Conservation (phyloP, 2,797 vertebrate species). For the Chloroceryle inda region DNA sequence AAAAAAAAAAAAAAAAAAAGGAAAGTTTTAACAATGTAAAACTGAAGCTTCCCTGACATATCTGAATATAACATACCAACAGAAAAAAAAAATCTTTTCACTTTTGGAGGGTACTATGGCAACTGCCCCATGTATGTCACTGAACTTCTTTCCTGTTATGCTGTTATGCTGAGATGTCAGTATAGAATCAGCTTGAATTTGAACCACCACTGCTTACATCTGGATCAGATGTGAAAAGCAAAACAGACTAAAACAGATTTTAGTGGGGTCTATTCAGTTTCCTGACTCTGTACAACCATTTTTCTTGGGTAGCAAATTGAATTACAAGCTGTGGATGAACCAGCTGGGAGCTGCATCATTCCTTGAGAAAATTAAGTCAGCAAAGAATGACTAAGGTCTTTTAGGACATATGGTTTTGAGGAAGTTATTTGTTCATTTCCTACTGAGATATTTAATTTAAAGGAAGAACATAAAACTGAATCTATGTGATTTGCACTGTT, state of each 20-base stretch:
- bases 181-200: not conserved
- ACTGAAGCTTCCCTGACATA: not conserved
- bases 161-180: not conserved
- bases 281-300: not conserved
- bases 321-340: not conserved
- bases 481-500: not conserved
- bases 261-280: not conserved
- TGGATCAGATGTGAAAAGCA: not conserved
- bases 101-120: not conserved
- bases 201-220: not conserved
- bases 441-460: not conserved
- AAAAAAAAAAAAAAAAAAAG: not conserved
- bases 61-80: not conserved
- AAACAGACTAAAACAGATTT: not conserved
- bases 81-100: not conserved
- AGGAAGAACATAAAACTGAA: not conserved
- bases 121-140: fast-evolving
- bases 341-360: not conserved
- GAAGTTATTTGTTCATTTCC: not conserved
- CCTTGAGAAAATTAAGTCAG: not conserved
- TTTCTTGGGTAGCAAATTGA: not conserved
- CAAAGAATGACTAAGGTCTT: not conserved
- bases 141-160: not conserved
- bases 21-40: not conserved
- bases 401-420: not conserved